Conservation (phyloP, 2,888 invertebrate species). For the Ferrisia virgata region DNA sequence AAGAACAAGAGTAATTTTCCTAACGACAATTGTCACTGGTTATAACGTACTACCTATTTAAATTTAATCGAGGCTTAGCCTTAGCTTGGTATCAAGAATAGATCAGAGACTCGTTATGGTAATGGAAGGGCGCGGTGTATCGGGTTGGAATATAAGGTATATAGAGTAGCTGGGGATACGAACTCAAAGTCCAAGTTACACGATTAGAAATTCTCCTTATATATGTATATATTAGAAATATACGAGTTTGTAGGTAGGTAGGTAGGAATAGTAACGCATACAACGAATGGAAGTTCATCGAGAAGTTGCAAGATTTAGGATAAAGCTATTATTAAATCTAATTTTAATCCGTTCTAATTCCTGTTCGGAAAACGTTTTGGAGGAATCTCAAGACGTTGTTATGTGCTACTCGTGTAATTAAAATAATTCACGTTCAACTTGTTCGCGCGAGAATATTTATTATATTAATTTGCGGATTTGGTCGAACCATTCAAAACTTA, state of each 20-base stretch:
- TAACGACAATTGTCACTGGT: background rate
- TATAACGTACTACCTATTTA: background rate
- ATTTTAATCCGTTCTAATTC: conserved; percentile 22
- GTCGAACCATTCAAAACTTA: background rate
- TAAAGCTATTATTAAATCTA: conserved; percentile 13
- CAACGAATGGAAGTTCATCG: background rate
- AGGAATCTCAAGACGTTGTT: background rate
- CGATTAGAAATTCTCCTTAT: background rate
- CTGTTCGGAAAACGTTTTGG: background rate
- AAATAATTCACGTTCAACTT: background rate
- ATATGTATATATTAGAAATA: background rate
- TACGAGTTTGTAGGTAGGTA: no score
- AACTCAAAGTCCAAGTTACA: background rate
- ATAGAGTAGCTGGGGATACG: no score
- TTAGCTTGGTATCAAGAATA: background rate
- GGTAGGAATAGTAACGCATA: no score
- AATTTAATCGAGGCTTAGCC: background rate
- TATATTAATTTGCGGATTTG: background rate
- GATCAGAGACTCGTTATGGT: background rate
- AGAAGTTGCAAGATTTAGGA: background rate
- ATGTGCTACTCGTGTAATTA: background rate
- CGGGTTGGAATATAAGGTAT: background rate
- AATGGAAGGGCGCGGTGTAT: background rate
- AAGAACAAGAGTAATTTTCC: background rate
- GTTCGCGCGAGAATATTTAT: background rate